phyloP scores from a whole-genome alignment of 2,797 vertebrate species.

The Catostomus latipinnis region DNA sequence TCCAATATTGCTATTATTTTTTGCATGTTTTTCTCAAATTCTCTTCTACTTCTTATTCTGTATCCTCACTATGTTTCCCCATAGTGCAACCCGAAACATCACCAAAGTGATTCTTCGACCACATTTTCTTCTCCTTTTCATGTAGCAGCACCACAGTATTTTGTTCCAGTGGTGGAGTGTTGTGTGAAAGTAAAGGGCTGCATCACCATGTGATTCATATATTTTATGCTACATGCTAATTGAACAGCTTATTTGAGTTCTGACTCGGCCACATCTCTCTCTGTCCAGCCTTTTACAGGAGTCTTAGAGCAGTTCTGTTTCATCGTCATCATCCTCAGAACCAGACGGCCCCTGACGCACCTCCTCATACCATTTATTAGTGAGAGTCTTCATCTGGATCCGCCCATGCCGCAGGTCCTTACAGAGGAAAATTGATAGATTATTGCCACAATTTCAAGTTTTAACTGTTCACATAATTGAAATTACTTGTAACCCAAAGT shows the following conservation, averaged over 20 bases:
- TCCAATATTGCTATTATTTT: conserved; percentile 6
- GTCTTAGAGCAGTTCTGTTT: conserved; percentile 86
- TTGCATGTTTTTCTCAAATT: neutral
- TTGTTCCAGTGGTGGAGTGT: neutral
- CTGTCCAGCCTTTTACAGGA: neutral
- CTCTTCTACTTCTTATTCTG: neutral
- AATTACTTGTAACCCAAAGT: too few species aligned
- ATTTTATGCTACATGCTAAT: neutral
- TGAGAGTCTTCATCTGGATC: conserved; percentile 98
- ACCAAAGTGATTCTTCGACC: neutral
- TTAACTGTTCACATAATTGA: too few species aligned
- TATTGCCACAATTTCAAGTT: neutral
- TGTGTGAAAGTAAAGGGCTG: neutral
- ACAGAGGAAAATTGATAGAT: neutral
- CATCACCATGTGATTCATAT: neutral
- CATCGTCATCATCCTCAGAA: conserved; percentile 95
- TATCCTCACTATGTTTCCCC: neutral
- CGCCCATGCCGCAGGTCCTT: conserved; percentile 94
- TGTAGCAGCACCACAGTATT: too few species aligned
- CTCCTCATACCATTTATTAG: conserved; percentile 99
- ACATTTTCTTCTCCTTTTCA: neutral
- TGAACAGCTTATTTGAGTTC: neutral
- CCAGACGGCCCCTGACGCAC: conserved; percentile 97
- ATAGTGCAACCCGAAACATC: neutral
- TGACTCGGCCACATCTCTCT: neutral